These are phyloP conservation scores for Pterois miles DNA, from an alignment of 2,797 vertebrate genomes.

Conservation along the genomic window DNA sequence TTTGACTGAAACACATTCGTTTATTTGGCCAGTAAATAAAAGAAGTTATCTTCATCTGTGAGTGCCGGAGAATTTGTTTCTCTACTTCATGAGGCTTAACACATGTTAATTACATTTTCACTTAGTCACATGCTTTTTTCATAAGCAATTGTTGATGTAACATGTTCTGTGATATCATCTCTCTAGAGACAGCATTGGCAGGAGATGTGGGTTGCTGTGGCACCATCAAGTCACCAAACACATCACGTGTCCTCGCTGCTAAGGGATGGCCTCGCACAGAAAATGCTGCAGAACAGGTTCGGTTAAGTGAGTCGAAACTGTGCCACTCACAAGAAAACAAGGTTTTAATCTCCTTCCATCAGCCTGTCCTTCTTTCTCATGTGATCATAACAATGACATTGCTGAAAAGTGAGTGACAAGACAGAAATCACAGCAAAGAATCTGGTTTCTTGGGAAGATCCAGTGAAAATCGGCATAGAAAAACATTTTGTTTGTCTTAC, in stretches of 20 bases:
- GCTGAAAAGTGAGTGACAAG: neutral
- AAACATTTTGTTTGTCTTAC: neutral
- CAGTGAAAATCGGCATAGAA: neutral
- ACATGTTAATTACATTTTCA: neutral
- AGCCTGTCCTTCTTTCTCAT: neutral
- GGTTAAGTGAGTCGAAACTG: neutral
- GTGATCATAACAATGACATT: neutral
- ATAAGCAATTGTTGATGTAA: neutral
- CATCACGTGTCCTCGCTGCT: neutral
- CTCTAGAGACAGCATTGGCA: neutral
- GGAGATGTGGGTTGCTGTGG: neutral
- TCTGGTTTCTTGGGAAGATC: neutral
- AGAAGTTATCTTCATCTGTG: no score
- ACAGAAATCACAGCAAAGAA: neutral
- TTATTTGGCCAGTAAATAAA: no score
- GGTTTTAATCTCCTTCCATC: no score
- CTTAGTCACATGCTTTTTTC: neutral
- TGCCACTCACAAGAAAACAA: neutral
- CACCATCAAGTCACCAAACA: neutral
- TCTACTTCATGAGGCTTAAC: no score
- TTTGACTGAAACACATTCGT: no score
- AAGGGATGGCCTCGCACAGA: neutral
- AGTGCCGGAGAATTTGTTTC: no score
- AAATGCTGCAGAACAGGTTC: slow-evolving; percentile 56
- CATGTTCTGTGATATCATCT: neutral